A percentile compares a stretch with the other conserved stretches of the same genome.
These are phyloP conservation scores for Malacoraja senta DNA, from an alignment of 2,797 vertebrate genomes.

Conservation along the genomic window DNA sequence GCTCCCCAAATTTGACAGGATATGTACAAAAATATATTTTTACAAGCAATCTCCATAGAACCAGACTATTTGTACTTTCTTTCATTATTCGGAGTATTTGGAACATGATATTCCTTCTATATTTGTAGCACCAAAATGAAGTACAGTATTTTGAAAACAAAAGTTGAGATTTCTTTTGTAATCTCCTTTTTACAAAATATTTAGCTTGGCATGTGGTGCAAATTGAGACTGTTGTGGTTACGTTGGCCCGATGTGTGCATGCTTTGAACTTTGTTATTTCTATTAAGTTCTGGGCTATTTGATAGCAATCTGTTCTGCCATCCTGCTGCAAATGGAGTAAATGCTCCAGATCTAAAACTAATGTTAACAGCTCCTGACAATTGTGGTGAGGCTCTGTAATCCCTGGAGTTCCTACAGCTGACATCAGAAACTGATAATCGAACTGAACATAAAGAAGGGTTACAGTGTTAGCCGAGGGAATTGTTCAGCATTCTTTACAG, in stretches of 20 bases:
- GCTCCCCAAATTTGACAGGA: neutral
- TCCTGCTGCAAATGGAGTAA: conserved; percentile 10
- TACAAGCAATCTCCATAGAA: neutral
- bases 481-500: neutral
- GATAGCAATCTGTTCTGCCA: neutral
- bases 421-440: neutral
- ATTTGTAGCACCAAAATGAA: neutral
- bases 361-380: conserved; percentile 1
- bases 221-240: neutral
- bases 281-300: neutral
- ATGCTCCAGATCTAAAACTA: conserved; percentile 1
- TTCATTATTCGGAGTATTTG: conserved; percentile 10
- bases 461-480: neutral
- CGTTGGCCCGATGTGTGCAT: neutral
- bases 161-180: conserved; percentile 20
- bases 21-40: neutral
- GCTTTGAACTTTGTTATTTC: conserved; percentile 25
- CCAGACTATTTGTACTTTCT: neutral
- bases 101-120: neutral
- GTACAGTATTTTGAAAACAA: neutral
- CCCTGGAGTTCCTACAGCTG: neutral
- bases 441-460: neutral
- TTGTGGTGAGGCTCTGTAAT: neutral
- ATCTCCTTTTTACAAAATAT: conserved; percentile 14
- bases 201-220: conserved; percentile 2